These are phyloP conservation scores for Acinonyx jubatus DNA, from an alignment of 2,113 vertebrate species.

Conservation along the genomic window DNA sequence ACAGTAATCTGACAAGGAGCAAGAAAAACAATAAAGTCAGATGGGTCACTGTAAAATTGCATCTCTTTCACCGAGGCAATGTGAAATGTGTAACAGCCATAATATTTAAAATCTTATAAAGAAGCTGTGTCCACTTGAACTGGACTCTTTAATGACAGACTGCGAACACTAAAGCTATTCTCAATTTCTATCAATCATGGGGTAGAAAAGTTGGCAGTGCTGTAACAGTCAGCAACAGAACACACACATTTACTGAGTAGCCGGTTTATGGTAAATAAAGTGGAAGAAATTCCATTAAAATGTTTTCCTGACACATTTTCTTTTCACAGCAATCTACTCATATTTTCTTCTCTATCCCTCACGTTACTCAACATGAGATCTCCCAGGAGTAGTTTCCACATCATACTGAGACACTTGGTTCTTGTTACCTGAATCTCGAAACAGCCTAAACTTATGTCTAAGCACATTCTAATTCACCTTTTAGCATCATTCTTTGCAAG, in stretches of 20 bases:
- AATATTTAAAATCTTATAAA: constrained; percentile 20
- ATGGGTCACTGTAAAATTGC: not conserved
- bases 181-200: constrained; percentile 31
- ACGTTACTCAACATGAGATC: constrained; percentile 64
- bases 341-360: constrained; percentile 56
- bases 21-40: constrained; percentile 22
- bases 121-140: constrained; percentile 19
- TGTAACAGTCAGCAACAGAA: constrained; percentile 24
- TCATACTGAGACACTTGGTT: constrained; percentile 52
- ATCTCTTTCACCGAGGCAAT: not conserved
- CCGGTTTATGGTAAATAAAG: constrained; percentile 64
- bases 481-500: not conserved
- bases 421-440: constrained; percentile 24
- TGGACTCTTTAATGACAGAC: constrained; percentile 27
- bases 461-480: not conserved
- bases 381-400: constrained; percentile 56
- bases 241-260: constrained; percentile 48
- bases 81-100: not conserved
- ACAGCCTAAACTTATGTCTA: not conserved
- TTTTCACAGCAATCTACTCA: constrained; percentile 61
- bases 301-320: constrained; percentile 74
- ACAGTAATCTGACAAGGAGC: not conserved
- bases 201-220: constrained; percentile 13
- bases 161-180: not conserved
- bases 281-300: constrained; percentile 68